These are phyloP conservation scores for Colletes collaris DNA, from an alignment of 2,888 invertebrate genomes.

Conservation along the genomic window DNA sequence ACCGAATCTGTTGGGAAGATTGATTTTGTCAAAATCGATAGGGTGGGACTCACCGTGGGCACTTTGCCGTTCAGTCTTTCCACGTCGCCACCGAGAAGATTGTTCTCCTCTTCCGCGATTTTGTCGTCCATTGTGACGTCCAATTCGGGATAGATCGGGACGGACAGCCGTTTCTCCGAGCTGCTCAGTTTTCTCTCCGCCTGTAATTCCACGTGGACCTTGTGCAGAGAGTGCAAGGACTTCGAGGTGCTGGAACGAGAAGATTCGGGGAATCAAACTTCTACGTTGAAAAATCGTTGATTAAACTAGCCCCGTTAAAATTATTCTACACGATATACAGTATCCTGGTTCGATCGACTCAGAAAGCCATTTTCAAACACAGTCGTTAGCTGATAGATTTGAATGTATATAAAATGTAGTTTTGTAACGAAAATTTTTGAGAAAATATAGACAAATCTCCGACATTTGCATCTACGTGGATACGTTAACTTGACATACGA, in stretches of 20 bases:
- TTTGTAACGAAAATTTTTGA: no score
- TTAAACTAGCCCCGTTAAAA: background rate
- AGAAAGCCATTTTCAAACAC: no score
- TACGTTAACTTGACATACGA: no score
- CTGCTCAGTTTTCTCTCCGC: slow-evolving; percentile 72
- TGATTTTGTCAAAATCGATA: no score
- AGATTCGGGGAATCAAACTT: slow-evolving; percentile 4
- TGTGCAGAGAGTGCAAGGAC: slow-evolving; percentile 79
- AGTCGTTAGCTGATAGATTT: no score
- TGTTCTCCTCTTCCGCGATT: slow-evolving; percentile 79
- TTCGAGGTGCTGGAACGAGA: slow-evolving; percentile 55
- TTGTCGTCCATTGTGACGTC: slow-evolving; percentile 74
- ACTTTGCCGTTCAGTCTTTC: slow-evolving; percentile 79
- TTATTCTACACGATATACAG: background rate
- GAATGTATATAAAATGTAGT: no score
- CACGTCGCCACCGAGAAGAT: slow-evolving; percentile 78
- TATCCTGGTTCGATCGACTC: no score
- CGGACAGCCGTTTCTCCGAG: slow-evolving; percentile 79
- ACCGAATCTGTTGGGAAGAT: no score
- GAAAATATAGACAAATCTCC: no score
- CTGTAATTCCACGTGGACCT: slow-evolving; percentile 65
- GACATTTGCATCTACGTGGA: no score
- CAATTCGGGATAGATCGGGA: slow-evolving; percentile 78
- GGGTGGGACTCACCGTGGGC: slow-evolving; percentile 72
- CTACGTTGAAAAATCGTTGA: background rate